phyloP scores from a whole-genome alignment of 2,797 vertebrate genomes.

The Vultur gryphus region DNA sequence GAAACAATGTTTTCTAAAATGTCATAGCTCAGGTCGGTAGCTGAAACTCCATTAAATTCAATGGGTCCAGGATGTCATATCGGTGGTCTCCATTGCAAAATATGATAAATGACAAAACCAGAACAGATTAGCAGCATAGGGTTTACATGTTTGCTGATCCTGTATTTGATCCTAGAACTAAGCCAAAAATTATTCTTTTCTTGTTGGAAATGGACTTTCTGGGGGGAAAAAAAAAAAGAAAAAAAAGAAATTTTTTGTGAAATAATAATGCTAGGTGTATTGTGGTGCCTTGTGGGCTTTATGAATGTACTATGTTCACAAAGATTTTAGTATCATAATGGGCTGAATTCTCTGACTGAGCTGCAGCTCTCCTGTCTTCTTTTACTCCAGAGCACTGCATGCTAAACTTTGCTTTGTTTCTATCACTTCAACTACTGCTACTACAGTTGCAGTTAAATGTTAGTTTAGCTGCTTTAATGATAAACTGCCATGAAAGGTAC shows the following conservation, averaged over 20 bases:
- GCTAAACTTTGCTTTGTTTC: not conserved
- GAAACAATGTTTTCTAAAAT: not conserved
- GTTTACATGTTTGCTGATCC: not conserved
- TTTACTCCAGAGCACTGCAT: not conserved
- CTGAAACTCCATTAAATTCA: not conserved
- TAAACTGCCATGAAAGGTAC: not conserved
- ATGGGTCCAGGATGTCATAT: not conserved
- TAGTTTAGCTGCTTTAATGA: not conserved
- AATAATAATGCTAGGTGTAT: not conserved
- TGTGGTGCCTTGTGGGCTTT: not conserved
- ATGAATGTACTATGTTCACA: not conserved
- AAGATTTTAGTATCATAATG: not conserved
- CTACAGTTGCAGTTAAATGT: not conserved
- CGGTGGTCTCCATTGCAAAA: not conserved
- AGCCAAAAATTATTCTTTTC: not conserved
- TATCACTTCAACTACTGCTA: not conserved
- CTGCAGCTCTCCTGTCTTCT: not conserved
- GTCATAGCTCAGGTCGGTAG: not conserved
- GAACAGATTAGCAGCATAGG: not conserved
- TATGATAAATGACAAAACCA: not conserved
- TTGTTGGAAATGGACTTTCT: not conserved
- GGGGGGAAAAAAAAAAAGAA: not conserved
- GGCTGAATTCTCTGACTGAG: not conserved
- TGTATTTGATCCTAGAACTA: not conserved
- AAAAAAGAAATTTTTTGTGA: not conserved